Evolutionary conservation across 2,113 vertebrate genomes (phyloP).

Genomic region (Nerophis lumbriciformis): DNA sequence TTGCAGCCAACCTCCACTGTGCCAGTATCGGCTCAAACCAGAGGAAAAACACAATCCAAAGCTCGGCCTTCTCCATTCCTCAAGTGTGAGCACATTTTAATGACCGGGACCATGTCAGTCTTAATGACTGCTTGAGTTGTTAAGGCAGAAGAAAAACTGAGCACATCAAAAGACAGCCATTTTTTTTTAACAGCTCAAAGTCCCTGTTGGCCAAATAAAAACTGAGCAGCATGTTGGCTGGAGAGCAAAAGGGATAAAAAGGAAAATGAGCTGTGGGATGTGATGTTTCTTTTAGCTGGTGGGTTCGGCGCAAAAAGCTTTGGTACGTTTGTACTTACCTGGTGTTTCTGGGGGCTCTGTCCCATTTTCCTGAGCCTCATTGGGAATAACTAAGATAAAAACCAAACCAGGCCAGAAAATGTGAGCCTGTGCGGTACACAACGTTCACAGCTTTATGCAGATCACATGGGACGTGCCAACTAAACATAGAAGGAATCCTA

Average conservation of each 20-base stretch:
- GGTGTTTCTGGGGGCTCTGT: constrained; percentile 65
- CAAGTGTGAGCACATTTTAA: not conserved
- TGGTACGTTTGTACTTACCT: constrained; percentile 62
- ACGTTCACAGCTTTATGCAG: constrained; percentile 27
- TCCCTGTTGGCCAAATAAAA: constrained; percentile 4
- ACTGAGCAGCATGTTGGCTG: constrained; percentile 34
- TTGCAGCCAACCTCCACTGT: not conserved
- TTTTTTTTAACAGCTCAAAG: not conserved
- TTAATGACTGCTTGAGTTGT: not conserved
- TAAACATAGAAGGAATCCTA: not conserved
- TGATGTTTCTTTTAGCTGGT: constrained; percentile 44
- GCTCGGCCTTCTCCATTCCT: not conserved
- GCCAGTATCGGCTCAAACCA: no score
- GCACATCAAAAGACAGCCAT: not conserved
- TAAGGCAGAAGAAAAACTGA: not conserved
- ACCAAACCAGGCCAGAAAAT: constrained; percentile 67
- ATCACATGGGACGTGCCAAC: not conserved
- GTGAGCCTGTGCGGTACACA: constrained; percentile 54
- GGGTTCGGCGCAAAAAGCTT: constrained; percentile 39
- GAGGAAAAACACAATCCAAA: not conserved
- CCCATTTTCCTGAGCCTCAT: constrained; percentile 74
- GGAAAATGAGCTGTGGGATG: constrained; percentile 54
- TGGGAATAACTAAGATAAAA: constrained; percentile 74
- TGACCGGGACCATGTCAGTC: not conserved
- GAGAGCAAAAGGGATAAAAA: constrained; percentile 20